These are phyloP conservation scores for Crotalus viridis DNA, from an alignment of 2,113 vertebrate species.

Conservation along the genomic window DNA sequence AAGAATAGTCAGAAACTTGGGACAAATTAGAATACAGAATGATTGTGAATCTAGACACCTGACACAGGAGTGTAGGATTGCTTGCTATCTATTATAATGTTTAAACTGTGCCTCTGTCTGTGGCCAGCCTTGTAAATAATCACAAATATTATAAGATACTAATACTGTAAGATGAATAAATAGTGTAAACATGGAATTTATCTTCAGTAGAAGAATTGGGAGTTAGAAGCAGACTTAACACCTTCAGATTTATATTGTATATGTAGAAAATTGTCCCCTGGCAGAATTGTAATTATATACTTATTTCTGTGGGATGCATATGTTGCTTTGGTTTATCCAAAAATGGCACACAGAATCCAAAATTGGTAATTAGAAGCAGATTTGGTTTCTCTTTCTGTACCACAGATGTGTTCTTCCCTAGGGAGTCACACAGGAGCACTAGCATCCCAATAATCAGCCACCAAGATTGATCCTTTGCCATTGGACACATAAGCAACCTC, in stretches of 20 bases:
- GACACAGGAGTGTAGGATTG: not conserved
- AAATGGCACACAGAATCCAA: conserved; percentile 45
- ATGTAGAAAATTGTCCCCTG: not conserved
- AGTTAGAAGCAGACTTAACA: not conserved
- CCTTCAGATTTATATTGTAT: not conserved
- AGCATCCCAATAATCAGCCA: conserved; percentile 39
- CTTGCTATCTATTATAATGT: not conserved
- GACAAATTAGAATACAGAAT: not conserved
- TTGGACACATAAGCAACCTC: conserved; percentile 9
- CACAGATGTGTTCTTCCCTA: conserved; percentile 45
- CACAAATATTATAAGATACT: not conserved
- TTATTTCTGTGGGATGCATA: not conserved
- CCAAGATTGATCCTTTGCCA: conserved; percentile 47
- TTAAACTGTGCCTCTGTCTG: not conserved
- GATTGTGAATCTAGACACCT: not conserved
- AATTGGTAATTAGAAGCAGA: conserved; percentile 35
- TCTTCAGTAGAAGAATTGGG: not conserved
- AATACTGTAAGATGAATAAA: not conserved
- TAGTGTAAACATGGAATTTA: not conserved
- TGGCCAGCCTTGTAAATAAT: not conserved
- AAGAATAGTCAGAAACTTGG: not conserved
- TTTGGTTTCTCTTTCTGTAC: conserved; percentile 58
- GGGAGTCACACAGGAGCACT: conserved; percentile 47
- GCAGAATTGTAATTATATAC: accelerated
- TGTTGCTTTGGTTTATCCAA: conserved; percentile 42